Conservation (phyloP, 2,113 vertebrate genomes). For the Gnathonemus longibarbis region DNA sequence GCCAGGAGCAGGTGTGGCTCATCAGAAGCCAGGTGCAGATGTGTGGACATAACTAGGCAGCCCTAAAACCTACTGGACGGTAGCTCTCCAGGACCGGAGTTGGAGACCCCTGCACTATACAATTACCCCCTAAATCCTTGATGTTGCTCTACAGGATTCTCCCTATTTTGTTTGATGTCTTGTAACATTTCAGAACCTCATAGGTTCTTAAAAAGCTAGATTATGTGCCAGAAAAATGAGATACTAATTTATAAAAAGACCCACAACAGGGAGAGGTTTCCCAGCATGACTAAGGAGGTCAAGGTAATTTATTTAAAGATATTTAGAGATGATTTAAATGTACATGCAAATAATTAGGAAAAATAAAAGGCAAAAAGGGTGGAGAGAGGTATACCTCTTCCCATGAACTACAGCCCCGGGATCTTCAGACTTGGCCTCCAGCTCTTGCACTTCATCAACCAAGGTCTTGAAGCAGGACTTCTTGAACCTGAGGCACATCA, state of each 20-base stretch:
- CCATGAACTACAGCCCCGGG: conserved; percentile 90
- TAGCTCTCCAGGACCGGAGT: too few species aligned
- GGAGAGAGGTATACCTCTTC: conserved; percentile 72
- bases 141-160: not conserved
- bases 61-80: too few species aligned
- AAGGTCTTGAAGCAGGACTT: conserved; percentile 87
- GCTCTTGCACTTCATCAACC: conserved; percentile 95
- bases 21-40: too few species aligned
- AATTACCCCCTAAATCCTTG: not conserved
- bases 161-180: not conserved
- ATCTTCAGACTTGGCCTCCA: conserved; percentile 92
- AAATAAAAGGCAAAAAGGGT: not conserved
- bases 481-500: conserved; percentile 67
- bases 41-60: too few species aligned
- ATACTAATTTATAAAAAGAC: not conserved
- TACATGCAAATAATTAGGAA: not conserved
- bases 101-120: too few species aligned
- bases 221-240: not conserved
- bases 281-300: not conserved
- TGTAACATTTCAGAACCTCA: not conserved
- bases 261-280: not conserved
- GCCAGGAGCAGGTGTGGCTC: too few species aligned
- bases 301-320: not conserved
- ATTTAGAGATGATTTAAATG: not conserved
- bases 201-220: not conserved